Base-by-base conservation (phyloP, 2,888 invertebrate genomes). In the Stenodema calcarata region DNA sequence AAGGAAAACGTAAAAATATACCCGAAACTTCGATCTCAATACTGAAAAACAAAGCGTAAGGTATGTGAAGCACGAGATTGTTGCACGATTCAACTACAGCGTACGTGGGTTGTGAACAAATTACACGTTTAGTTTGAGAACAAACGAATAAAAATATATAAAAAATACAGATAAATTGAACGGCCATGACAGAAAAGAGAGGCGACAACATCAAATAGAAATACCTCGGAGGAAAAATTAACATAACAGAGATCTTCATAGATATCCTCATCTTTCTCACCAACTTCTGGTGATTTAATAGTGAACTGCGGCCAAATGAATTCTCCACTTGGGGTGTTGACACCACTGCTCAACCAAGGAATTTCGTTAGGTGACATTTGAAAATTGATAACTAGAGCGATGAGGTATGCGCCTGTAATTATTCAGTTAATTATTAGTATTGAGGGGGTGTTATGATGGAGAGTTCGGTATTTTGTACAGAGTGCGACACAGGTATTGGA, bases 221-320 rank as follows among this genome's bases (percentile, higher is more conserved):
- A 88, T 91, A 95, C 95, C 95, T 95, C 95, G 89, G 94, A 93
- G 89, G 95, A 93, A 92, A 96, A 95, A 91, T 95, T 96, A 91
- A 96, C 95, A 92, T 96, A 96, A 93, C 96, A 96, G 90, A 97
- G 94, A 92, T 96, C 96, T 92, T 96, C 96, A 91, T 97, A 97
- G 90, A 96, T 95, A 92, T 96, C 95, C 91, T 96, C 95, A 90
- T 96, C 96, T 89, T 90, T 87, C 90, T 94, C 94, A 91, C 94
- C 94, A 78, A 92, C 92, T 90, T 92, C 93, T 88, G 94, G 94
- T 90, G 92, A 91, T 81, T 92, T 92, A 89, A 94, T 94, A 88
- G 94, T 94, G 92, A 94, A 94, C 91, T 94, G 93, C 44, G 87
- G 81, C 94, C 94, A 94, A 87, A 93, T 93, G 75, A 93, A 93